Evolutionary conservation across 1,140 invertebrate species (phyloP), one percentile per base, ranked within the genome.

Genomic region (Chymomyza costata): DNA sequence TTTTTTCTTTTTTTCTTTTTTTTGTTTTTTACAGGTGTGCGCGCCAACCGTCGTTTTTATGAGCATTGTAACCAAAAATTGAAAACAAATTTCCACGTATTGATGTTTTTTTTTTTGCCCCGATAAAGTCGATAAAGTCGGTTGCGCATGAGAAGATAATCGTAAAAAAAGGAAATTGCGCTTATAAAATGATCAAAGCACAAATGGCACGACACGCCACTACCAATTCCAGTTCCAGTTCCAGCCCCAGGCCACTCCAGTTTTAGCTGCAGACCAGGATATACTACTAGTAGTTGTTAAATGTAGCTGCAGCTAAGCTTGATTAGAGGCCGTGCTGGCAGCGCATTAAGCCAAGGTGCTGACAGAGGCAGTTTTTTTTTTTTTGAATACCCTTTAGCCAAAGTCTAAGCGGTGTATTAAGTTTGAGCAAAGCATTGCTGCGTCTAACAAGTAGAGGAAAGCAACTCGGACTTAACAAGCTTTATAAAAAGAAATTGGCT

Each of bases 31-130:
- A 10, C 31, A 34, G 3, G 45, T 38, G 19, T 18, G 48, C 37
- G 31, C 31, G 43, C 53, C 54, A 64, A 51, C 31, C 35, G 48
- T 43, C 31, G 49, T 68, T 73, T 80, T 80, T 73, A 80, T 65
- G 73, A 68, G 59, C 60, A 62, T 58, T 78, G 73, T 66, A 57
- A 65, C 52, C 64, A 80, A 70, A 81, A 80, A 80, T 81, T 80
- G 67, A 81, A 80, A 80, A 73, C 67, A 73, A 80, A 80, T 80
- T 81, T 78, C 65, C 65, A 66, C 65, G 50, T 78, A 70, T 76
- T 65, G 61, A 62, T 63, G 60, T 49, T 32, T 32, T 21, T 50
- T 43, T 6, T 55, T 50, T 40, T 16, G 21, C 40, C 43, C 51
- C 21, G 18, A 17, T 17, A 17, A 18, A 8, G 15, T n/a, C n/a